Conservation (phyloP, 2,797 vertebrate species). For the Microctenopoma lineatum region DNA sequence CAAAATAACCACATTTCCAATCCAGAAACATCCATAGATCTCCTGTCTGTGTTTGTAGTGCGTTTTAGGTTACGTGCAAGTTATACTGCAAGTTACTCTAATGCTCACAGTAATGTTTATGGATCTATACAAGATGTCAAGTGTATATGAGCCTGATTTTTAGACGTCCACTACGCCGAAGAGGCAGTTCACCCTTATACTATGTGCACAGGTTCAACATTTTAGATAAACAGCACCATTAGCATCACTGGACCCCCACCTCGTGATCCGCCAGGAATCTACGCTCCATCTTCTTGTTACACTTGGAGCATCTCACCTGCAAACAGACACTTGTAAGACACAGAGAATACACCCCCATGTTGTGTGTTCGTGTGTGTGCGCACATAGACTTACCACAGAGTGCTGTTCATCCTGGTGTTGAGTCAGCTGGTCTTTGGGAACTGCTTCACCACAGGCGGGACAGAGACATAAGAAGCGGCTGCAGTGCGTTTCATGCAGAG, state of each 20-base stretch:
- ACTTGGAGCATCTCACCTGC: constrained; percentile 80
- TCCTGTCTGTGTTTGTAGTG: not conserved
- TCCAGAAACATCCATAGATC: not conserved
- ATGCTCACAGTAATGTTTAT: too few relatives aligned
- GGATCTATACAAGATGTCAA: too few relatives aligned
- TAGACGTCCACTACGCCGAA: too few relatives aligned
- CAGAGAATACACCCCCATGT: not conserved
- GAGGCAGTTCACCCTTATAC: too few relatives aligned
- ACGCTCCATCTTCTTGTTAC: constrained; percentile 72
- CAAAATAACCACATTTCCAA: not conserved
- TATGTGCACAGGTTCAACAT: too few relatives aligned
- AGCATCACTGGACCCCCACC: constrained; percentile 50
- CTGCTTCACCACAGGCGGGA: constrained; percentile 77
- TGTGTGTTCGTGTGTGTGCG: not conserved
- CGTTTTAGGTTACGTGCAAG: not conserved
- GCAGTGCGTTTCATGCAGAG: constrained; percentile 86
- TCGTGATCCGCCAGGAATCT: constrained; percentile 73
- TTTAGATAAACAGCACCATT: too few relatives aligned
- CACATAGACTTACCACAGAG: constrained; percentile 49
- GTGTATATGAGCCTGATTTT: too few relatives aligned
- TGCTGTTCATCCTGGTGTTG: constrained; percentile 79
- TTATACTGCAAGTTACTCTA: too few relatives aligned
- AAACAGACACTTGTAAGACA: constrained; percentile 8
- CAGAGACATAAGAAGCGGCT: constrained; percentile 82
- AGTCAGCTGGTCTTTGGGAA: constrained; percentile 73